Evolutionary conservation across 1,140 invertebrate genomes (phyloP).

Genomic region (Bombus consobrinus): DNA sequence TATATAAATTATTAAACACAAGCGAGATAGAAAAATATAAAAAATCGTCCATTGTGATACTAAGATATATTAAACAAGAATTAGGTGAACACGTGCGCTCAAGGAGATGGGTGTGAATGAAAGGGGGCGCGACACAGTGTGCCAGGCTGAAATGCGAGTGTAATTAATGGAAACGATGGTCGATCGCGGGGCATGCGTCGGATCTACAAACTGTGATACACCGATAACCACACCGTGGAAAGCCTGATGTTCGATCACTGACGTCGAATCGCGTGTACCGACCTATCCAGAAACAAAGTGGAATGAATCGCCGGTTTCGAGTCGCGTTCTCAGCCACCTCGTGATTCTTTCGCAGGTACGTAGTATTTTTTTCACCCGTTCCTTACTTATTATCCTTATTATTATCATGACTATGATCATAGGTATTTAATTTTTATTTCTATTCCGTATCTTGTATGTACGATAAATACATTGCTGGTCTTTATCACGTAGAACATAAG

Average conservation of each 20-base stretch:
- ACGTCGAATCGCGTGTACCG: slow-evolving; percentile 18
- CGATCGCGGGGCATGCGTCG: slow-evolving; percentile 59
- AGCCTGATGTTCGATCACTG: slow-evolving; percentile 43
- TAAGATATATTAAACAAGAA: slow-evolving; percentile 63
- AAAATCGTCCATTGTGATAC: slow-evolving; percentile 72
- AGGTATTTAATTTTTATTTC: neutral
- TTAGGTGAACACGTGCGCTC: slow-evolving; percentile 62
- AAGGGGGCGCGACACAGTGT: slow-evolving; percentile 51
- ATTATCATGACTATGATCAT: neutral
- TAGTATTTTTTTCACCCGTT: neutral
- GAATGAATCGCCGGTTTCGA: slow-evolving; percentile 49
- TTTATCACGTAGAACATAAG: neutral
- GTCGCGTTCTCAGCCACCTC: slow-evolving; percentile 37
- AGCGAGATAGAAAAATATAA: slow-evolving; percentile 37
- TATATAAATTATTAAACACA: slow-evolving; percentile 7
- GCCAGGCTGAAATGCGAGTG: slow-evolving; percentile 60
- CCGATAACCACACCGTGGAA: slow-evolving; percentile 35
- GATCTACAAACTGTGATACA: slow-evolving; percentile 62
- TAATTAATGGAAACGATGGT: slow-evolving; percentile 63
- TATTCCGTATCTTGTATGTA: no score
- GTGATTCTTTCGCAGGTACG: slow-evolving; percentile 55
- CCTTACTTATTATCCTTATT: no score
- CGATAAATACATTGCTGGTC: neutral
- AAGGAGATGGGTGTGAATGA: slow-evolving; percentile 48
- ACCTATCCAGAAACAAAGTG: slow-evolving; percentile 19